These are phyloP conservation scores for Porites lobata DNA, from an alignment of 92 coral and sea anemone genomes.

Conservation along the genomic window DNA sequence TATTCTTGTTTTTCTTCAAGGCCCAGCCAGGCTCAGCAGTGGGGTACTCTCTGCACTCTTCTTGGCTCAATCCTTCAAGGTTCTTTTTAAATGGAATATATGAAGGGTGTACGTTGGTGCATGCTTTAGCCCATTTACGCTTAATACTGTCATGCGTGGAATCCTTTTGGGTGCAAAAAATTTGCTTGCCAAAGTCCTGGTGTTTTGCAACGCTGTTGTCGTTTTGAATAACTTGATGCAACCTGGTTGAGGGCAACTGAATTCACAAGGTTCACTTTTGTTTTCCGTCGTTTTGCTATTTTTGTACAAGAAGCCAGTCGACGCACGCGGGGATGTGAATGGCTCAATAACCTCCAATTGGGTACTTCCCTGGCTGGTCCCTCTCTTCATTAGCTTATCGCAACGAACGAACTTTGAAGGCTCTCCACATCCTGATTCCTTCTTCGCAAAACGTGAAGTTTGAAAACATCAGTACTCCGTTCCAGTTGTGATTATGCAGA, in stretches of 20 bases:
- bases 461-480: slow-evolving; percentile 27
- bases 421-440: slow-evolving; percentile 36
- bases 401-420: slow-evolving; percentile 34
- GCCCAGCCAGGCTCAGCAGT: too few species aligned
- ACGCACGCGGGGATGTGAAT: slow-evolving; percentile 19
- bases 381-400: slow-evolving; percentile 37
- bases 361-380: slow-evolving; percentile 1
- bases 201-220: slow-evolving; percentile 16
- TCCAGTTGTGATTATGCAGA: slow-evolving; percentile 30
- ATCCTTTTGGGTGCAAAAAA: neutral
- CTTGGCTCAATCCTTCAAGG: too few species aligned
- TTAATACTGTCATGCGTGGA: neutral
- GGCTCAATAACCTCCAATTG: neutral
- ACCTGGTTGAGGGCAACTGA: slow-evolving; percentile 36
- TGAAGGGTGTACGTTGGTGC: too few species aligned
- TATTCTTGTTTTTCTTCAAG: too few species aligned
- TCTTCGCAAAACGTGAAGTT: slow-evolving; percentile 16
- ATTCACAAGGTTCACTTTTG: slow-evolving; percentile 1
- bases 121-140: too few species aligned
- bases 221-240: slow-evolving; percentile 34
- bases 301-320: neutral
- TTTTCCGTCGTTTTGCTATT: neutral
- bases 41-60: too few species aligned
- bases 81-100: too few species aligned
- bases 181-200: too few species aligned